Conservation (phyloP, 1,140 invertebrate genomes). For the Drosophila rhopaloa region DNA sequence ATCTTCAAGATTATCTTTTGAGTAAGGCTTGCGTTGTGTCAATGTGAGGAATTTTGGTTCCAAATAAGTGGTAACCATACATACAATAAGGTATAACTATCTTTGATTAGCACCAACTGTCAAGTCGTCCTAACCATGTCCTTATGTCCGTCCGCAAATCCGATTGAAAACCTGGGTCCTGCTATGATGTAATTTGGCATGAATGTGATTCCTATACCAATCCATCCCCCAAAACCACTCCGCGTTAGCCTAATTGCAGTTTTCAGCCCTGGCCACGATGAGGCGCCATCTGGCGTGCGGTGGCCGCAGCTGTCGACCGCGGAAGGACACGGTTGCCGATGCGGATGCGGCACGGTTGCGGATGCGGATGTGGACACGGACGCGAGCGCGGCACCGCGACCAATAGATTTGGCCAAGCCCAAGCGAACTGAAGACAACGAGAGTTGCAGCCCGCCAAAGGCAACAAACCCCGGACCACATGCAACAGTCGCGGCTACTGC, state of each 20-base stretch:
- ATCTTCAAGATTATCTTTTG: too few species aligned
- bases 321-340: conserved; percentile 6
- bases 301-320: conserved; percentile 19
- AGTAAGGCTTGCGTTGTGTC: too few species aligned
- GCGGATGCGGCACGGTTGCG: conserved; percentile 12
- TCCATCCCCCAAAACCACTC: not conserved
- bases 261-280: conserved; percentile 13
- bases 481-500: conserved; percentile 65
- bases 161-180: not conserved
- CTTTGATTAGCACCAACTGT: not conserved
- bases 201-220: too few species aligned
- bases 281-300: conserved; percentile 59
- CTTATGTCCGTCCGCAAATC: not conserved
- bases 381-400: conserved; percentile 67
- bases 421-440: conserved; percentile 78
- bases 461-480: conserved; percentile 64
- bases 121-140: not conserved
- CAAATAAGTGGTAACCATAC: too few species aligned
- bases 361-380: conserved; percentile 31
- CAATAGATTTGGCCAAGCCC: conserved; percentile 80
- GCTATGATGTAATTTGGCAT: too few species aligned
- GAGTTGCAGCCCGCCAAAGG: conserved; percentile 74
- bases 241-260: conserved; percentile 17
- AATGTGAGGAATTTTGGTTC: too few species aligned
- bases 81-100: too few species aligned